Base-by-base conservation (phyloP, 2,888 invertebrate species). In the Hypomecis atomaria region DNA sequence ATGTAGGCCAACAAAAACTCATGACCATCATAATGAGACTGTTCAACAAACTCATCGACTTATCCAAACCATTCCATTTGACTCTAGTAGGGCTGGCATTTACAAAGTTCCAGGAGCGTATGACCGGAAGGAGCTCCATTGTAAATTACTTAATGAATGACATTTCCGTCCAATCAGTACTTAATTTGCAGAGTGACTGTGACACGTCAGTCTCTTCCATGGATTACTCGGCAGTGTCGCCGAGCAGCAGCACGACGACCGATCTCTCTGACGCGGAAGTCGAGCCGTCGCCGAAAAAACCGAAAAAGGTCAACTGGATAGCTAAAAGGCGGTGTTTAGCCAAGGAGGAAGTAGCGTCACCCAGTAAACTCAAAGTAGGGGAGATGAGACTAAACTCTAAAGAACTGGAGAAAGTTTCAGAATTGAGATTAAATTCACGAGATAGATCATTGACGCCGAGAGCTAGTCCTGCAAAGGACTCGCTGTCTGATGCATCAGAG, bases 11-110 rank as follows among this genome's bases (percentile, higher is more conserved):
- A 76, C 94, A 94, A 48, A 96, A 96, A 86, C 92, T 96, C 63
- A 86, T 96, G 76, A 93, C 93, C 60, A 94, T 95, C 62, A 94
- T 96, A 64, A 96, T 96, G 96, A 94, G 94, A 78, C 92, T 97
- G 73, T 96, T 96, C 79, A 95, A 95, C 81, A 95, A 96, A 79
- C 93, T 95, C 66, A 95, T 96, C 62, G 95, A 96, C 79, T 92
- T 95, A 71, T 93, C 94, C 37, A 95, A 95, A 87, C 95, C 96
- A 69, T 97, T 96, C 88, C 96, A 96, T 86, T 94, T 97, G 75
- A 97, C 96, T 0, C 87, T 97, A 59, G 92, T 97, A 64, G 97
- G 97, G n/a, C 89, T 97, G 77, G 96, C 96, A 23, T 97, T 97
- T 82, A 96, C 96, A 0, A 97, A 97, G 84, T 97, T 97, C 79